Evolutionary conservation across 2,888 invertebrate genomes (phyloP).

Genomic region (Apamea crenata): DNA sequence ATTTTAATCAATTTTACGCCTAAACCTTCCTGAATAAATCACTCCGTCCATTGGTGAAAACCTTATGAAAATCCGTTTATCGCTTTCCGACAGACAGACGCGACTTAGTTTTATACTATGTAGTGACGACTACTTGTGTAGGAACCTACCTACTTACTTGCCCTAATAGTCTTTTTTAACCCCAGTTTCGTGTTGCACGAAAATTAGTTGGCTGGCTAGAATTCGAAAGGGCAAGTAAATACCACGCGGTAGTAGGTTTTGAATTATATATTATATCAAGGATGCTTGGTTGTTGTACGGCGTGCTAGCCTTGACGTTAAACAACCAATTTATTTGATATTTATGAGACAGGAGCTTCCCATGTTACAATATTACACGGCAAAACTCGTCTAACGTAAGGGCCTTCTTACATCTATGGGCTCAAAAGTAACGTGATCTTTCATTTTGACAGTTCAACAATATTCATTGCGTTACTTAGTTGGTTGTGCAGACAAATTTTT

Average conservation of each 20-base stretch:
- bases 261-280: conserved; percentile 21
- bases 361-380: too few species aligned
- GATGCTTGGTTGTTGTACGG: neutral
- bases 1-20: too few species aligned
- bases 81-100: neutral
- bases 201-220: neutral
- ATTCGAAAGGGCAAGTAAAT: conserved; percentile 41
- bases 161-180: neutral
- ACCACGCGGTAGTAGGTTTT: conserved; percentile 13
- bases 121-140: neutral
- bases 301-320: conserved; percentile 5
- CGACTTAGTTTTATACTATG: neutral
- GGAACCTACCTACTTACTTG: neutral
- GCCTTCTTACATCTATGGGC: too few species aligned
- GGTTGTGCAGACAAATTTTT: too few species aligned
- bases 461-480: too few species aligned
- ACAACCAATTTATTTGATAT: conserved; percentile 4
- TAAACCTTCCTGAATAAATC: too few species aligned
- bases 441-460: too few species aligned
- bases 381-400: too few species aligned
- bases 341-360: neutral
- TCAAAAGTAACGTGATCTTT: too few species aligned
- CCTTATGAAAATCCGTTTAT: too few species aligned
- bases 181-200: conserved; percentile 22
- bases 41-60: too few species aligned